A percentile compares a stretch with the other conserved stretches of the same genome.
Evolutionary conservation across 2,797 vertebrate species (phyloP).

Genomic region (Phrynocephalus vlangalii): DNA sequence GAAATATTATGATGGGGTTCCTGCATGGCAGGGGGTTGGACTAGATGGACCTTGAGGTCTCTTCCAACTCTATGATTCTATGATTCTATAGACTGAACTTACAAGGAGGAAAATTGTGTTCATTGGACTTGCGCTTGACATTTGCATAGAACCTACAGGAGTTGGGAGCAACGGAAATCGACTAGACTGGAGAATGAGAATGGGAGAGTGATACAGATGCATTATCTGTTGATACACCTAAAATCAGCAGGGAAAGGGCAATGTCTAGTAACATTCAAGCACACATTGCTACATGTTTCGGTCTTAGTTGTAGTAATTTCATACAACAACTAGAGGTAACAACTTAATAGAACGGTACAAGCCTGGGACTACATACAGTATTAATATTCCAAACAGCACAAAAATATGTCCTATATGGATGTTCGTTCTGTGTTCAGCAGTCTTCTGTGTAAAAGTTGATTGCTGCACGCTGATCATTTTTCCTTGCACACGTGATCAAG

Average conservation of each 20-base stretch:
- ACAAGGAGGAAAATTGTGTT: background rate
- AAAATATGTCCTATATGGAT: slow-evolving; percentile 1
- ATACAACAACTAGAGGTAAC: background rate
- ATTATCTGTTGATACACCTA: background rate
- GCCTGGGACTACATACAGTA: background rate
- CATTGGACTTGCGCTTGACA: background rate
- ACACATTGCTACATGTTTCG: background rate
- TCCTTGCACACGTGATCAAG: background rate
- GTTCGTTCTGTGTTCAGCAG: background rate
- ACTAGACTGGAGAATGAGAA: no score
- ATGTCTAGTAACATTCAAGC: background rate
- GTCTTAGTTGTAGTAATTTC: background rate
- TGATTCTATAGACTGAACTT: background rate
- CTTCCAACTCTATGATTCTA: no score
- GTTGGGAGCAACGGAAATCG: background rate
- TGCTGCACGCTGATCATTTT: background rate
- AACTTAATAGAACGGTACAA: background rate
- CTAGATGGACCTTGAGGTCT: no score
- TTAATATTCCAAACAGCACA: background rate
- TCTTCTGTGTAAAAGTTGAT: background rate
- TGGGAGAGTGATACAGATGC: background rate
- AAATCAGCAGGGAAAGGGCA: background rate
- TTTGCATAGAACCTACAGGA: background rate
- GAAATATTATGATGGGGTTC: no score
- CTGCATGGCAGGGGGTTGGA: no score